Conservation (phyloP, 1,140 invertebrate species). For the Saccostrea cuccullata region DNA sequence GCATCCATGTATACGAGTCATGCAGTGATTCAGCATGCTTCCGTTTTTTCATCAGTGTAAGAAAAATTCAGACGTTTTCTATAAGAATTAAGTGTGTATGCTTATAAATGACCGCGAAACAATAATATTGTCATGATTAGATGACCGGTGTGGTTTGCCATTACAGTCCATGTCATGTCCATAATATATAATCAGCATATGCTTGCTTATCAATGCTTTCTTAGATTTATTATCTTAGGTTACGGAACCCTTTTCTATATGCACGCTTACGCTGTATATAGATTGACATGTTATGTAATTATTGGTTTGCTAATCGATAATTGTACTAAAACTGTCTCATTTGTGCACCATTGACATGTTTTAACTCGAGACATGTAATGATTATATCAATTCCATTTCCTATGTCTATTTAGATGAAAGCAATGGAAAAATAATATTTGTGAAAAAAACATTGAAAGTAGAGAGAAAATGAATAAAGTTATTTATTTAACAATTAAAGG, state of each 20-base stretch:
- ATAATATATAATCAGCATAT: background rate
- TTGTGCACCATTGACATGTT: background rate
- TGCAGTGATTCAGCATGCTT: background rate
- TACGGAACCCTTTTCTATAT: background rate
- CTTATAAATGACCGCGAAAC: background rate
- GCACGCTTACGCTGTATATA: background rate
- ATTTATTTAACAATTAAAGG: background rate
- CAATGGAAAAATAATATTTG: background rate
- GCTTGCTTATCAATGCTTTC: background rate
- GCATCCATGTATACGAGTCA: background rate
- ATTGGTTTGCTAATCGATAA: background rate
- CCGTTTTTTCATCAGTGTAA: background rate
- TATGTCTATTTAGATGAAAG: background rate
- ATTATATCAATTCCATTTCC: background rate
- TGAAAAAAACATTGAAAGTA: background rate
- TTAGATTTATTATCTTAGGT: background rate
- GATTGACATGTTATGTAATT: constrained; percentile 14
- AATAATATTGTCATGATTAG: background rate
- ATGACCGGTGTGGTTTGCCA: background rate
- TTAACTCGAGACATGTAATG: background rate
- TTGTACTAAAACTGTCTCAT: constrained; percentile 1
- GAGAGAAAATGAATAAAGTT: background rate
- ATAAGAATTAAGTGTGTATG: background rate
- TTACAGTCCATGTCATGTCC: background rate
- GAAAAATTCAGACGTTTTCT: background rate